Conservation (phyloP, 92 coral and sea anemone species). For the Virgularia gustaviana region DNA sequence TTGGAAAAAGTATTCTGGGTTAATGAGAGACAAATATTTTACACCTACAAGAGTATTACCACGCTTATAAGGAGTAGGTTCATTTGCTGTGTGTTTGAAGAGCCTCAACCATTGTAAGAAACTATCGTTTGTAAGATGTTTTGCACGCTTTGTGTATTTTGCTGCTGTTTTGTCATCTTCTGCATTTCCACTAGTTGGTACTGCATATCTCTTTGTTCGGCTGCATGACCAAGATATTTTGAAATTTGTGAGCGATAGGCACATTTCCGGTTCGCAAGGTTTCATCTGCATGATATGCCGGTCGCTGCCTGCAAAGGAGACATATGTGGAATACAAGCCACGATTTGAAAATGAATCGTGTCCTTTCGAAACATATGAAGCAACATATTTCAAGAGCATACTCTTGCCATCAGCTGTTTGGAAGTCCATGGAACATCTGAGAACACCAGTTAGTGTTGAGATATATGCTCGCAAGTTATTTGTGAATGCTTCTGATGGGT, state of each 20-base stretch:
- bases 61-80: not conserved
- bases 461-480: not conserved
- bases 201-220: not conserved
- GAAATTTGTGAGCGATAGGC: not conserved
- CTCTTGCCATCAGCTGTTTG: slow-evolving; percentile 3
- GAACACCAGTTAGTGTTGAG: not conserved
- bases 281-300: not conserved
- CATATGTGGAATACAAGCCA: not conserved
- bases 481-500: not conserved
- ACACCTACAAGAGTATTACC: slow-evolving; percentile 9
- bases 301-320: slow-evolving; percentile 19
- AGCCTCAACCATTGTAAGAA: slow-evolving; percentile 9
- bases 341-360: not conserved
- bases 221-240: slow-evolving; percentile 18
- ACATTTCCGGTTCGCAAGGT: slow-evolving; percentile 29
- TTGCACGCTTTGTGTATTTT: not conserved
- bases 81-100: not conserved
- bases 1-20: not conserved
- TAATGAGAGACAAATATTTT: slow-evolving; percentile 1
- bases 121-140: not conserved
- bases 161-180: not conserved
- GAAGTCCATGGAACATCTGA: slow-evolving; percentile 12
- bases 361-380: slow-evolving; percentile 2
- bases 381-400: slow-evolving; percentile 8
- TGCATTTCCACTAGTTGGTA: not conserved